phyloP scores from a whole-genome alignment of 2,113 vertebrate species.

The Melanotaenia duboulayi region DNA sequence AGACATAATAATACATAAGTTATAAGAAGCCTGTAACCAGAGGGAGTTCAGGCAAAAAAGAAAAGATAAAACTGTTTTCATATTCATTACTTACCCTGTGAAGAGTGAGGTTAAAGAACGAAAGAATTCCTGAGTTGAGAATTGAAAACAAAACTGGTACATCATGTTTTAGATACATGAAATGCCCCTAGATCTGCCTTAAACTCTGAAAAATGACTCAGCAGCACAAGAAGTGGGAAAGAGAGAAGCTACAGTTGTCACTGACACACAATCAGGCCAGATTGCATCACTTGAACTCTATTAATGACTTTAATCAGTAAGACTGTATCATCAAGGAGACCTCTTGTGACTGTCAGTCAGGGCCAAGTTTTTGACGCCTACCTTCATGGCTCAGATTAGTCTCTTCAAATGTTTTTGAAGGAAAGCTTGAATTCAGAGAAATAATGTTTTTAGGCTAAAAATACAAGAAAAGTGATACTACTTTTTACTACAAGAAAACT shows the following conservation, averaged over 20 bases:
- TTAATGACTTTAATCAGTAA: slow-evolving; percentile 68
- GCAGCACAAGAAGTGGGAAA: slow-evolving; percentile 22
- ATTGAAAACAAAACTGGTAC: neutral
- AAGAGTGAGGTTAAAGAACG: slow-evolving; percentile 1
- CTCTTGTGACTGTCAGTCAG: slow-evolving; percentile 56
- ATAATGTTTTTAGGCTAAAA: neutral
- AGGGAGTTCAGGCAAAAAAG: slow-evolving; percentile 26
- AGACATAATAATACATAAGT: slow-evolving; percentile 20
- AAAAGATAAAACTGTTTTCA: slow-evolving; percentile 12
- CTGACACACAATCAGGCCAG: slow-evolving; percentile 60
- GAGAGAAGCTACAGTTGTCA: slow-evolving; percentile 54
- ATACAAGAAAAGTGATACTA: no score
- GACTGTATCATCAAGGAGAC: slow-evolving; percentile 36
- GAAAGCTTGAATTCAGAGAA: neutral
- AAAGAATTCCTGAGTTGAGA: neutral
- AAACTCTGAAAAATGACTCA: slow-evolving; percentile 12
- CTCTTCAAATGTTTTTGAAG: neutral
- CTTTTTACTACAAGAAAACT: no score
- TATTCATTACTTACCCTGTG: neutral
- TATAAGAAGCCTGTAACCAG: neutral
- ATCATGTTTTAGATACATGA: slow-evolving; percentile 1
- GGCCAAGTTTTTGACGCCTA: slow-evolving; percentile 5
- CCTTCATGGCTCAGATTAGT: neutral
- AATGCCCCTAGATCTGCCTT: neutral
- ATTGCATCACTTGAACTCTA: slow-evolving; percentile 65